Conservation (phyloP, 2,113 vertebrate species). For the Smithornis capensis region DNA sequence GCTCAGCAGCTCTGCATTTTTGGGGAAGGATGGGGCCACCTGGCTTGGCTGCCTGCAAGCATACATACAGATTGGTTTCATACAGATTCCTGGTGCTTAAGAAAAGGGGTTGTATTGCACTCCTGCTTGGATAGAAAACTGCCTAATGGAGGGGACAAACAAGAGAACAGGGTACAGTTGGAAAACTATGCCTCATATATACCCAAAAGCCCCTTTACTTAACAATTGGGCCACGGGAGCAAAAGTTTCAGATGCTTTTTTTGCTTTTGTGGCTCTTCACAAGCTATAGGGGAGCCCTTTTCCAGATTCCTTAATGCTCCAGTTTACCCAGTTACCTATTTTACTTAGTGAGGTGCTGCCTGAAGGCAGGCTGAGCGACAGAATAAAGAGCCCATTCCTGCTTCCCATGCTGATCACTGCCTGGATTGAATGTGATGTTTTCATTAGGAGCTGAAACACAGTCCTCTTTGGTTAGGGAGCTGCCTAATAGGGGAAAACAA, state of each 20-base stretch:
- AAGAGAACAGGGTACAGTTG: neutral
- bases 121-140: neutral
- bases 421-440: constrained; percentile 6
- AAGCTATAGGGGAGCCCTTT: neutral
- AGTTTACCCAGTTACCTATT: neutral
- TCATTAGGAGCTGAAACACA: constrained; percentile 21
- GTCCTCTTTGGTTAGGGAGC: constrained; percentile 3
- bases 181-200: neutral
- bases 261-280: neutral
- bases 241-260: neutral
- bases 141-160: neutral
- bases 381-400: neutral
- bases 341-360: neutral
- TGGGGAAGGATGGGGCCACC: neutral
- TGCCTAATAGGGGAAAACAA: constrained; percentile 7
- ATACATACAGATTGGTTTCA: too few species aligned
- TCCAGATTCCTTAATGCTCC: neutral
- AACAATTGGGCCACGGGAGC: neutral
- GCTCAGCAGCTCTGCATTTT: neutral
- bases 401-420: neutral
- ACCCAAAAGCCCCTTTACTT: neutral
- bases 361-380: neutral
- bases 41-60: neutral
- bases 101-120: neutral
- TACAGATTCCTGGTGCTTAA: neutral